These are phyloP conservation scores for Gymnoscelis rufifasciata DNA, from an alignment of 2,888 invertebrate species.

Conservation along the genomic window DNA sequence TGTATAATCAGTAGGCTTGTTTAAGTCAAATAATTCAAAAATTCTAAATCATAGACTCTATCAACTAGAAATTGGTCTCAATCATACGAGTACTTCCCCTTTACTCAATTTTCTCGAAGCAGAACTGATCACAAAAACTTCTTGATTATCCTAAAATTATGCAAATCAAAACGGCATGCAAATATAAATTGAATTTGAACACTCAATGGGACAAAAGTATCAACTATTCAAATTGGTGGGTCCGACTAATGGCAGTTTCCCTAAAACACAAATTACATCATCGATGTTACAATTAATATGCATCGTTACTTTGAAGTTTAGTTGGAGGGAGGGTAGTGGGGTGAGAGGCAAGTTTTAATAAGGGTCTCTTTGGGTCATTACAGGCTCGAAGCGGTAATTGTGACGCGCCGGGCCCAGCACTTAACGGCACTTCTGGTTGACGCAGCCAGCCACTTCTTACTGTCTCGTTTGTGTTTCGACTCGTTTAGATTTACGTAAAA, in stretches of 20 bases:
- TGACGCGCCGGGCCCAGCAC: slow-evolving; percentile 53
- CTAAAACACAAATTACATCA: slow-evolving; percentile 46
- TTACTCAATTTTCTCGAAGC: no score
- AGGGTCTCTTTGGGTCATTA: slow-evolving; percentile 70
- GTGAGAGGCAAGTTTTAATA: slow-evolving; percentile 65
- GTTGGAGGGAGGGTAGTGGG: slow-evolving; percentile 47
- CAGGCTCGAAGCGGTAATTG: slow-evolving; percentile 64
- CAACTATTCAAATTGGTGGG: slow-evolving; percentile 22
- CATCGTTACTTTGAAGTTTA: slow-evolving; percentile 66
- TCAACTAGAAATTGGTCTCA: no score
- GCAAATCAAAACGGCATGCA: background rate
- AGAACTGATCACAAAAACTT: no score
- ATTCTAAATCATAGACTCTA: no score
- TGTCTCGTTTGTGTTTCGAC: slow-evolving; percentile 46
- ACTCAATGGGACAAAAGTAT: slow-evolving; percentile 14
- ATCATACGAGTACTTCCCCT: no score
- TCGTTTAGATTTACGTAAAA: no score
- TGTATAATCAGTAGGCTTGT: no score
- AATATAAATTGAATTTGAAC: background rate
- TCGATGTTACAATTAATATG: slow-evolving; percentile 66
- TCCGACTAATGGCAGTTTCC: slow-evolving; percentile 30
- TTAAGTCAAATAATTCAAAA: no score
- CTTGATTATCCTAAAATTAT: no score
- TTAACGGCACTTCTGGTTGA: slow-evolving; percentile 60
- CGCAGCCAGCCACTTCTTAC: slow-evolving; percentile 44